Evolutionary conservation across 2,797 vertebrate genomes (phyloP).

Genomic region (Poeciliopsis infans): DNA sequence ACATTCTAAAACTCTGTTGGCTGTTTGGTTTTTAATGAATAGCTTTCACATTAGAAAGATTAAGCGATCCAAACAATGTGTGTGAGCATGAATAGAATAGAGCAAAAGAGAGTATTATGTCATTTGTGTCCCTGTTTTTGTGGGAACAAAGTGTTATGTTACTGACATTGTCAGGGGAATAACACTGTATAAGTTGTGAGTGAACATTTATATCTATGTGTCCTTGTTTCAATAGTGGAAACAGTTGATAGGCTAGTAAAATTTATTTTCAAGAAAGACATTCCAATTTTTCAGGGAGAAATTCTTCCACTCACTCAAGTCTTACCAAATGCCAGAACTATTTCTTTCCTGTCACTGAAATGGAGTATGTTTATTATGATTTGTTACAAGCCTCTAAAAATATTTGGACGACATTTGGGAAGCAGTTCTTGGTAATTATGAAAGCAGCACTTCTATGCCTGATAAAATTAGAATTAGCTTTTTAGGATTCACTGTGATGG

Average conservation of each 20-base stretch:
- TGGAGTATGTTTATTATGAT: background rate
- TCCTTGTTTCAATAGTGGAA: slow-evolving; percentile 55
- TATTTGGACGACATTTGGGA: background rate
- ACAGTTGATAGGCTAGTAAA: slow-evolving; percentile 42
- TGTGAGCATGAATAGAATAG: background rate
- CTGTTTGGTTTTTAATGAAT: slow-evolving; percentile 20
- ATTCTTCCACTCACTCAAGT: slow-evolving; percentile 10
- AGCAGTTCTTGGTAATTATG: background rate
- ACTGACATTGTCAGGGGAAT: slow-evolving; percentile 66
- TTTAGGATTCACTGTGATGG: background rate
- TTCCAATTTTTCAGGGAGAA: slow-evolving; percentile 40
- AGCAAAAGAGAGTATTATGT: slow-evolving; percentile 1
- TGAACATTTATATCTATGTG: slow-evolving; percentile 56
- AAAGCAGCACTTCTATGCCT: background rate
- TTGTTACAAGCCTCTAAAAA: background rate
- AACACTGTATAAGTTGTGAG: slow-evolving; percentile 62
- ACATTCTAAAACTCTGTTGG: background rate
- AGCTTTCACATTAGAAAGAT: slow-evolving; percentile 1
- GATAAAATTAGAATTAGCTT: background rate
- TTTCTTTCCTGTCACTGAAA: background rate
- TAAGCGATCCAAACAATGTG: background rate
- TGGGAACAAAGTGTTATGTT: slow-evolving; percentile 21
- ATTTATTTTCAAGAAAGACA: slow-evolving; percentile 34
- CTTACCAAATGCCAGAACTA: background rate
- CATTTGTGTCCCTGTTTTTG: slow-evolving; percentile 22